These are phyloP conservation scores for Aphelinus certus DNA, from an alignment of 1,140 invertebrate species.

Conservation along the genomic window DNA sequence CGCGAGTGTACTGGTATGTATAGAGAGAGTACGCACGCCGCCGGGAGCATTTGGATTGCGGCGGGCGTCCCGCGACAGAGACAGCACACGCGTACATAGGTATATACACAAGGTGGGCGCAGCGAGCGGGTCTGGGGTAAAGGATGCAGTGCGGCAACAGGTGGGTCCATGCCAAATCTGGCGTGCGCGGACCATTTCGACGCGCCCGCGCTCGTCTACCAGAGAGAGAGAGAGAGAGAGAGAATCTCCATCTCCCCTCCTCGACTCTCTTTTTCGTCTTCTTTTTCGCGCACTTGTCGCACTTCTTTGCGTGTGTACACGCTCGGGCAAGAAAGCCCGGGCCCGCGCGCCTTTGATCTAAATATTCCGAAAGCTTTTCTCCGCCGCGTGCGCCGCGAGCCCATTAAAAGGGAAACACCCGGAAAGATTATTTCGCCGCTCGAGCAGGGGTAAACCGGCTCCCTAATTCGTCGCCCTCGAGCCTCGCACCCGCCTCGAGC, in stretches of 20 bases:
- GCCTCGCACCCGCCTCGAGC: neutral
- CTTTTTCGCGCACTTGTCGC: slow-evolving; percentile 13
- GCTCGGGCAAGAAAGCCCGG: slow-evolving; percentile 11
- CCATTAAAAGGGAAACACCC: slow-evolving; percentile 13
- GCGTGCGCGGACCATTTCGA: slow-evolving; percentile 46
- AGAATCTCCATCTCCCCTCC: neutral
- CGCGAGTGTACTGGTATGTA: no score
- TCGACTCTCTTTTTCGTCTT: neutral
- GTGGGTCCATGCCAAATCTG: slow-evolving; percentile 51
- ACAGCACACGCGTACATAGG: no score
- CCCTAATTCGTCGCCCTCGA: slow-evolving; percentile 21
- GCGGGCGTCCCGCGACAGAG: neutral
- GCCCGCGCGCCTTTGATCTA: slow-evolving; percentile 11
- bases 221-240: no score
- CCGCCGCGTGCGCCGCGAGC: slow-evolving; percentile 15
- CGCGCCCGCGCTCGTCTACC: slow-evolving; percentile 25
- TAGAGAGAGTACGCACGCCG: neutral
- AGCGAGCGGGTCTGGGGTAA: slow-evolving; percentile 2
- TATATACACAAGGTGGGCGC: neutral
- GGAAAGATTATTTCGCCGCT: slow-evolving; percentile 6
- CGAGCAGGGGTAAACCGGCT: slow-evolving; percentile 8
- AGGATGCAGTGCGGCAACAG: slow-evolving; percentile 50
- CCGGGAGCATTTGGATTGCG: neutral
- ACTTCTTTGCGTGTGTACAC: neutral
- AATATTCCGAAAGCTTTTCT: slow-evolving; percentile 29